phyloP scores from a whole-genome alignment of 2,113 vertebrate genomes.

The Pachycephala philippinensis region DNA sequence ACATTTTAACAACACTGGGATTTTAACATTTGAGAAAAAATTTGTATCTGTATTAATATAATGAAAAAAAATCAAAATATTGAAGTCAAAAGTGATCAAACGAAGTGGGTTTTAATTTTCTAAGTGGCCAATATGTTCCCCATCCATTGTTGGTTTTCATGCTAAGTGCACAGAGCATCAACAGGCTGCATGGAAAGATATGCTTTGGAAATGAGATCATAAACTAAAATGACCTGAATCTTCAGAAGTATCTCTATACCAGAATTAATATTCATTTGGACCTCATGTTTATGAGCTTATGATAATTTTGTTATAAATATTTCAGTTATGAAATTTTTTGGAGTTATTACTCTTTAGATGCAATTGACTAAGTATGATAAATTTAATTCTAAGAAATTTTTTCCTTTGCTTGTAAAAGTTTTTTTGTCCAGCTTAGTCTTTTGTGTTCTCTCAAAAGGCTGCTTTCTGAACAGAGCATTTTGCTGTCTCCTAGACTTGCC shows the following conservation, averaged over 20 bases:
- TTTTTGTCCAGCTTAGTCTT: not conserved
- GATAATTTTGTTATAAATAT: not conserved
- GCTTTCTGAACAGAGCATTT: not conserved
- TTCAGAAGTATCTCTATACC: not conserved
- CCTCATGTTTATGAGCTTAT: not conserved
- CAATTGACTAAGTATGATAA: not conserved
- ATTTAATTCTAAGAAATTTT: not conserved
- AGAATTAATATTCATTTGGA: not conserved
- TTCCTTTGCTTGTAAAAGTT: not conserved
- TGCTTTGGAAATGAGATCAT: not conserved
- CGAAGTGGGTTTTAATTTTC: not conserved
- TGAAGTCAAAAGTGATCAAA: not conserved
- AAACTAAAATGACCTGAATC: not conserved
- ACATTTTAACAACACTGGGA: not conserved
- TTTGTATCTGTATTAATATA: not conserved
- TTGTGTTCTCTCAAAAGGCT: not conserved
- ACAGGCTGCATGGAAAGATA: not conserved
- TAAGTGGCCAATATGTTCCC: no score
- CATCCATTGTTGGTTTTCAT: not conserved
- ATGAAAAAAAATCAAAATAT: not conserved
- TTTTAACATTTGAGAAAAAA: not conserved
- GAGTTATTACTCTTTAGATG: not conserved
- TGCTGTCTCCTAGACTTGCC: not conserved
- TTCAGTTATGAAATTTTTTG: not conserved
- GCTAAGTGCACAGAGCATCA: not conserved